These are phyloP conservation scores for Rhagoletis zephyria DNA, from an alignment of 1,140 invertebrate species.

Conservation along the genomic window DNA sequence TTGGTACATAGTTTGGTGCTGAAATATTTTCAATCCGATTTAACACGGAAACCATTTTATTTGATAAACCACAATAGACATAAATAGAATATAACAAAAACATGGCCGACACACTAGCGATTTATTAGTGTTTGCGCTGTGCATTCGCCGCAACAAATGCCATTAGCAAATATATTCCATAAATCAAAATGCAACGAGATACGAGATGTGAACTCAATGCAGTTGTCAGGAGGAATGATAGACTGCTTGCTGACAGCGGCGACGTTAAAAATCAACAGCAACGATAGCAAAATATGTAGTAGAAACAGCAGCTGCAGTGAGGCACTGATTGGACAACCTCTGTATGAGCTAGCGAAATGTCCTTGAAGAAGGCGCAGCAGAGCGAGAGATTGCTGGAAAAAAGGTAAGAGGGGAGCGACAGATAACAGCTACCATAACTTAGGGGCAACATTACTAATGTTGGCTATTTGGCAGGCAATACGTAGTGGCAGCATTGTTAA, in stretches of 20 bases:
- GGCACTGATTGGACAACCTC: neutral
- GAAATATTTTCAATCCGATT: no score
- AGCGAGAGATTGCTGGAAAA: neutral
- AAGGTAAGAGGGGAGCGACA: neutral
- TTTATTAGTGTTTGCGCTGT: conserved; percentile 18
- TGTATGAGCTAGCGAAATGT: neutral
- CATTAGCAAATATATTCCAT: conserved; percentile 45
- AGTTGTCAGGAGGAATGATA: neutral
- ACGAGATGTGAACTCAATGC: conserved; percentile 37
- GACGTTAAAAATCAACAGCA: neutral
- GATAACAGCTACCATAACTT: neutral
- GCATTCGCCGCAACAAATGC: neutral
- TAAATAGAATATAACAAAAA: neutral
- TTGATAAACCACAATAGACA: no score
- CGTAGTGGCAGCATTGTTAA: no score
- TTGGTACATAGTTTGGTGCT: no score
- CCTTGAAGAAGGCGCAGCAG: neutral
- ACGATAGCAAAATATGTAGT: neutral
- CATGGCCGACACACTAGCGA: neutral
- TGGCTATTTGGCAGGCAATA: conserved; percentile 13
- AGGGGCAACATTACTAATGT: neutral
- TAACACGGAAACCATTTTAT: no score
- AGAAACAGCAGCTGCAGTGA: neutral
- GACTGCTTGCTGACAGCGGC: neutral
- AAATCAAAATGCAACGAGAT: conserved; percentile 34